phyloP scores from a whole-genome alignment of 1,140 invertebrate species.

The Hyles euphorbiae region DNA sequence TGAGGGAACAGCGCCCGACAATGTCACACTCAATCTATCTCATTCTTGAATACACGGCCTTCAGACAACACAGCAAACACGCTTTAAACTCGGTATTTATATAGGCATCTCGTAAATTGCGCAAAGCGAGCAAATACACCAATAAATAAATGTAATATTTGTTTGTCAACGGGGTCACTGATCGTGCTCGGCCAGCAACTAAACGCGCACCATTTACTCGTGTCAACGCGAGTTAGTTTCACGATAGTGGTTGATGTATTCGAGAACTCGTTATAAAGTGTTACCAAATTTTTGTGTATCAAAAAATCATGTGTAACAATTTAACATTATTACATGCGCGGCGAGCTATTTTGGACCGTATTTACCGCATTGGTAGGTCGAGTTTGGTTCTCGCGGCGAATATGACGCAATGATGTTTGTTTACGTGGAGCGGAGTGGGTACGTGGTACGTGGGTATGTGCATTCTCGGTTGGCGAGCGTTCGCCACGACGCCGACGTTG shows the following conservation, averaged over 20 bases:
- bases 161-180: constrained; percentile 4
- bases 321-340: too few relatives aligned
- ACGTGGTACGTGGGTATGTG: constrained; percentile 44
- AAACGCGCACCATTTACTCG: neutral
- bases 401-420: constrained; percentile 63
- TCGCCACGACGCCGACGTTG: constrained; percentile 37
- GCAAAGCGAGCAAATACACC: too few relatives aligned
- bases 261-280: too few relatives aligned
- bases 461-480: constrained; percentile 34
- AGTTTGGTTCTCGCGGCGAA: constrained; percentile 29
- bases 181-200: constrained; percentile 1
- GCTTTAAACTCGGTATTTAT: too few relatives aligned
- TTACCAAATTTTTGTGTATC: too few relatives aligned
- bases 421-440: constrained; percentile 55
- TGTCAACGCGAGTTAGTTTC: neutral
- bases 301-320: too few relatives aligned
- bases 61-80: too few relatives aligned
- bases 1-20: constrained; percentile 18
- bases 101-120: too few relatives aligned
- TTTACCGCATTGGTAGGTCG: constrained; percentile 19
- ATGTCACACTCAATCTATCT: constrained; percentile 9
- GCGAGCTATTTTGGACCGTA: too few relatives aligned
- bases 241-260: too few relatives aligned
- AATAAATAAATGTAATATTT: neutral
- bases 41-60: neutral